Conservation (phyloP, 2,113 vertebrate genomes). For the Peromyscus californicus region DNA sequence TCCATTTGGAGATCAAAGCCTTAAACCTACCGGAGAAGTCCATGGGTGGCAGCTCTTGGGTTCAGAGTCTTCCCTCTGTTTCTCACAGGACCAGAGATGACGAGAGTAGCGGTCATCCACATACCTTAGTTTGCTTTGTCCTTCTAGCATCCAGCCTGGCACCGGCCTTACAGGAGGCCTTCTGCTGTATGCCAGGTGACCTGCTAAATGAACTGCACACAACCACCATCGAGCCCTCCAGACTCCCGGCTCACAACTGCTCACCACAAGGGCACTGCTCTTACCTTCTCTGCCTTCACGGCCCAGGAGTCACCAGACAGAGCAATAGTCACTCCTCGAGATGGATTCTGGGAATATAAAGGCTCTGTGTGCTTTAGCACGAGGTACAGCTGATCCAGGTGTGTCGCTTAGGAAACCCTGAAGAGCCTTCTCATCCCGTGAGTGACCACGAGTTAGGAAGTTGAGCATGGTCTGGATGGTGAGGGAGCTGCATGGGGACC, state of each 20-base stretch:
- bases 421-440: neutral
- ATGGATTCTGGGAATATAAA: neutral
- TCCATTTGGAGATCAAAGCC: neutral
- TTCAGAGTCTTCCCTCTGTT: neutral
- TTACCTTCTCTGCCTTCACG: neutral
- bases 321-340: neutral
- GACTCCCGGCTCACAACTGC: neutral
- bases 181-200: neutral
- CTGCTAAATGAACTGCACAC: neutral
- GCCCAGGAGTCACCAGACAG: neutral
- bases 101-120: neutral
- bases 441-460: neutral
- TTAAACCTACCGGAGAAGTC: neutral
- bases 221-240: neutral
- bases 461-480: neutral
- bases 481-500: neutral
- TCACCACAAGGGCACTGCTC: accelerated
- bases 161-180: neutral
- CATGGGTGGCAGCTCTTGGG: neutral
- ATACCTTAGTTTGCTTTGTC: neutral
- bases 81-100: neutral
- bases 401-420: neutral
- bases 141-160: neutral
- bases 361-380: neutral
- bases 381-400: neutral